A percentile compares a stretch with the other conserved stretches of the same genome.
Conservation (phyloP, 1,140 invertebrate species). For the Drosophila truncata region DNA sequence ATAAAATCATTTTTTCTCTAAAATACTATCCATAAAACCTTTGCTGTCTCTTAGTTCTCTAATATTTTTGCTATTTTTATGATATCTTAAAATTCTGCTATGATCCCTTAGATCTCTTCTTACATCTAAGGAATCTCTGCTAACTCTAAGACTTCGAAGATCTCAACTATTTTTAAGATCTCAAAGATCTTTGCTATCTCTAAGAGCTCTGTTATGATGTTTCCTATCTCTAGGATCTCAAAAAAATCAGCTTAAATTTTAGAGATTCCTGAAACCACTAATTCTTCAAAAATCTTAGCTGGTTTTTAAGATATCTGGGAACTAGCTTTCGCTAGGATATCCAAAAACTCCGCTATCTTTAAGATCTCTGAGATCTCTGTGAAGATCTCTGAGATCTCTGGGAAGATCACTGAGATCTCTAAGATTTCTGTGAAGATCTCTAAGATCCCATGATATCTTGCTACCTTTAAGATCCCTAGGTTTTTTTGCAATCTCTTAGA, state of each 20-base stretch:
- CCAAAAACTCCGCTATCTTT: too few species aligned
- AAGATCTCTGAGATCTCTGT: background rate
- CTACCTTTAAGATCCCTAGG: background rate
- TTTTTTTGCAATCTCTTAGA: background rate
- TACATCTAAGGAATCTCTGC: background rate
- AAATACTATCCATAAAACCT: too few species aligned
- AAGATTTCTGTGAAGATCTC: background rate
- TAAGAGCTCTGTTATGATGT: background rate
- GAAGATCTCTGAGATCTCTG: background rate
- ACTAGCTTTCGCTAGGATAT: too few species aligned
- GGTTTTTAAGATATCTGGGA: too few species aligned
- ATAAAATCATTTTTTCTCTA: too few species aligned
- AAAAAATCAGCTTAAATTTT: too few species aligned
- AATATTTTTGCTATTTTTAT: background rate
- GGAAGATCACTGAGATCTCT: too few species aligned
- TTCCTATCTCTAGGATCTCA: background rate
- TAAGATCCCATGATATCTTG: background rate
- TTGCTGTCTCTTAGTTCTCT: too few species aligned
- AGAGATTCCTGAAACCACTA: too few species aligned
- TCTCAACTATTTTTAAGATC: background rate
- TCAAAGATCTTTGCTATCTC: background rate
- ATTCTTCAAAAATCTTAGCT: too few species aligned
- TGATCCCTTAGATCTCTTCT: background rate
- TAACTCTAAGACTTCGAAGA: background rate
- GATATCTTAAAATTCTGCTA: background rate